phyloP scores from a whole-genome alignment of 2,113 vertebrate species.

The Psittacus erithacus region DNA sequence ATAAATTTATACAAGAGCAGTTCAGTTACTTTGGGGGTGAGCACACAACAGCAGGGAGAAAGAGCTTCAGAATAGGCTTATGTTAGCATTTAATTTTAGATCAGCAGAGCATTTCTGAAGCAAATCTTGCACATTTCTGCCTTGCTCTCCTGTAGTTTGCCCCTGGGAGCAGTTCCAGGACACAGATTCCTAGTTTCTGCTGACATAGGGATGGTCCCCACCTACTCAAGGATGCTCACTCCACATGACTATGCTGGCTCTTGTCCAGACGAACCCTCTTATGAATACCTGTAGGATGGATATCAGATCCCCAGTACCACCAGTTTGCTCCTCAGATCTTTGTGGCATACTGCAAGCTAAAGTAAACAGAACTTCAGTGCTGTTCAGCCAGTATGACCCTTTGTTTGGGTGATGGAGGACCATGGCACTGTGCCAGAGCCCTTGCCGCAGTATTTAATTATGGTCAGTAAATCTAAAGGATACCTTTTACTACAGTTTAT shows the following conservation, averaged over 20 bases:
- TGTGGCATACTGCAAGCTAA: background rate
- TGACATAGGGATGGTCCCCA: background rate
- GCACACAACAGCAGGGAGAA: background rate
- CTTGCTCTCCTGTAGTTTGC: background rate
- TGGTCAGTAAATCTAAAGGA: background rate
- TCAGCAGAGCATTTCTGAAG: background rate
- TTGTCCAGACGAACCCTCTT: background rate
- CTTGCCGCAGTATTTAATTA: background rate
- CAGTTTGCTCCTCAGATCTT: background rate
- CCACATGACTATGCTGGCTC: rapidly evolving
- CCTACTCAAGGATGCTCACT: background rate
- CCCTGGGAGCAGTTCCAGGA: background rate
- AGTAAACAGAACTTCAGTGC: background rate
- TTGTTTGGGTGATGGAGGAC: background rate
- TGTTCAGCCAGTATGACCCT: background rate
- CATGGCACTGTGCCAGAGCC: background rate
- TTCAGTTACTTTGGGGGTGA: background rate
- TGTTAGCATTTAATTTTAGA: background rate
- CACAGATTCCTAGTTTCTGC: background rate
- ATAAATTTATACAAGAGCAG: background rate
- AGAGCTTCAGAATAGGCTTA: background rate
- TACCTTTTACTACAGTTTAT: background rate
- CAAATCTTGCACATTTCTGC: background rate
- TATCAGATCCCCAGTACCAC: background rate
- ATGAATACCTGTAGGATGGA: background rate